Conservation (phyloP, 2,113 vertebrate species). For the Scalopus aquaticus region DNA sequence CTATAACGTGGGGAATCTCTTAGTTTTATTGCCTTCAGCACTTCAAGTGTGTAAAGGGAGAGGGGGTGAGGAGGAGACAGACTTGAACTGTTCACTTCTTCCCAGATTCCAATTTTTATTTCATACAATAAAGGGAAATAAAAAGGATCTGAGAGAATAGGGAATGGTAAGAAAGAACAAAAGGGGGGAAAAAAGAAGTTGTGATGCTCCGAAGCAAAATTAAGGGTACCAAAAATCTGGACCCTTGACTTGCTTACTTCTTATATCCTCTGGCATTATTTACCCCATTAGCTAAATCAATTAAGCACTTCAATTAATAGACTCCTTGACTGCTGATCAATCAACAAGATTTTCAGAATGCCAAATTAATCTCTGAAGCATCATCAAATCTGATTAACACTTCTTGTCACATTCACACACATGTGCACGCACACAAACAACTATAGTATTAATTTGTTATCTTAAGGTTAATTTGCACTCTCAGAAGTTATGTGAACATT, state of each 20-base stretch:
- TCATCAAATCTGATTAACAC: background rate
- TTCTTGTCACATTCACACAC: background rate
- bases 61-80: rapidly evolving
- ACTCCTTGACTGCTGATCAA: background rate
- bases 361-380: constrained; percentile 6
- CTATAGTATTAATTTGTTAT: background rate
- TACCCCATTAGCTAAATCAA: constrained; percentile 8
- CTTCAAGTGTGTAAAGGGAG: background rate
- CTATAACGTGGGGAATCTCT: background rate
- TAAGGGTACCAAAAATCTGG: background rate
- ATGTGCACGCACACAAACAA: rapidly evolving
- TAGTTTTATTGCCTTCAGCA: background rate
- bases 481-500: background rate
- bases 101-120: background rate
- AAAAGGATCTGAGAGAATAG: background rate
- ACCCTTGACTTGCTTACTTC: background rate
- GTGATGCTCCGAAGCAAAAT: background rate
- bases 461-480: background rate
- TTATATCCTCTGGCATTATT: background rate
- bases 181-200: background rate
- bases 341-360: constrained; percentile 26
- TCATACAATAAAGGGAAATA: background rate
- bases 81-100: background rate
- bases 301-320: constrained; percentile 25
- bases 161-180: background rate